These are phyloP conservation scores for Eulithis prunata DNA, from an alignment of 2,888 invertebrate species.

Conservation along the genomic window DNA sequence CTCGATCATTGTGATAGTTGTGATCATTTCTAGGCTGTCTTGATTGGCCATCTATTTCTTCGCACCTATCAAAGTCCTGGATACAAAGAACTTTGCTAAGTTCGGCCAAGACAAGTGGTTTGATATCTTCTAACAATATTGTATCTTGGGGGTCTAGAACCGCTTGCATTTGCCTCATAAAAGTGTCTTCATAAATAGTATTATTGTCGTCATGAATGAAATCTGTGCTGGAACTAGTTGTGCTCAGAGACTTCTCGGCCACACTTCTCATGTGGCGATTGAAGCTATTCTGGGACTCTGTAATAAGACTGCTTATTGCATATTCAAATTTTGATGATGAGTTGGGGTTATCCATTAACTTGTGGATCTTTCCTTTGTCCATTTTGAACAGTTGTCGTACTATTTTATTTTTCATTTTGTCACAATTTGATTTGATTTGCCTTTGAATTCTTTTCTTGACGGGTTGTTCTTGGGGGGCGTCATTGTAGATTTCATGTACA, in stretches of 20 bases:
- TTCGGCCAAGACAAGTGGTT: slow-evolving; percentile 85
- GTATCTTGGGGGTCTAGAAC: slow-evolving; percentile 84
- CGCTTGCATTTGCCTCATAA: slow-evolving; percentile 88
- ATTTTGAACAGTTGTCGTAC: slow-evolving; percentile 79
- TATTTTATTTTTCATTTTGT: slow-evolving; percentile 78
- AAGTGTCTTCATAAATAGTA: slow-evolving; percentile 88
- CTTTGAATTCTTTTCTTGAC: slow-evolving; percentile 58
- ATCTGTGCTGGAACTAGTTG: slow-evolving; percentile 62
- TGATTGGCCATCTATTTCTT: slow-evolving; percentile 45
- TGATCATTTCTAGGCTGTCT: slow-evolving; percentile 43
- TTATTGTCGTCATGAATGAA: slow-evolving; percentile 86
- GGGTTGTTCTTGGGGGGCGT: slow-evolving; percentile 56
- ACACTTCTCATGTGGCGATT: slow-evolving; percentile 74
- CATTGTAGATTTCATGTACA: slow-evolving; percentile 38
- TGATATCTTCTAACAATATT: slow-evolving; percentile 82
- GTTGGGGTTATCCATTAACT: slow-evolving; percentile 77
- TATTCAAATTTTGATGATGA: slow-evolving; percentile 81
- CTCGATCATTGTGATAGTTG: slow-evolving; percentile 40
- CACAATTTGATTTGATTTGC: slow-evolving; percentile 66
- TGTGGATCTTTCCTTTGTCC: slow-evolving; percentile 79
- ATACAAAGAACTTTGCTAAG: slow-evolving; percentile 82
- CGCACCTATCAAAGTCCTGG: slow-evolving; percentile 63
- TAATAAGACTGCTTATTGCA: slow-evolving; percentile 78
- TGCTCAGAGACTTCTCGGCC: slow-evolving; percentile 75
- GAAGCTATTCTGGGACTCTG: slow-evolving; percentile 78